Percentiles rank a stretch among this genome's conserved stretches.
These are phyloP conservation scores for Semicossyphus pulcher DNA, from an alignment of 2,113 vertebrate species.

Conservation along the genomic window DNA sequence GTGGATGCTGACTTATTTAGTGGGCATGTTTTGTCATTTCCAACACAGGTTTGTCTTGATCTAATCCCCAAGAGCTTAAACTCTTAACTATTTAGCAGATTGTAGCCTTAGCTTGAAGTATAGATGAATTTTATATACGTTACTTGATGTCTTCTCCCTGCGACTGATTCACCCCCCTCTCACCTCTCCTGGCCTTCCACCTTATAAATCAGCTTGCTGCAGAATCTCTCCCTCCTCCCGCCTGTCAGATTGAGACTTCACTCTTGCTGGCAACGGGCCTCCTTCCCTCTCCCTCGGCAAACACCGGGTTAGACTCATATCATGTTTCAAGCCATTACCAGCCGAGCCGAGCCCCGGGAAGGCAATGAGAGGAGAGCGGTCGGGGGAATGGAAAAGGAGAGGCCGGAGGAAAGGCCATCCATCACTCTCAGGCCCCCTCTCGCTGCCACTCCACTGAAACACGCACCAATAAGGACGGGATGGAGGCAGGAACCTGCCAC, in stretches of 20 bases:
- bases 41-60: too few species aligned
- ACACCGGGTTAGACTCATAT: constrained; percentile 72
- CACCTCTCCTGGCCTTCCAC: not conserved
- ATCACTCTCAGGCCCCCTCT: constrained; percentile 61
- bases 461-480: constrained; percentile 18
- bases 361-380: constrained; percentile 59
- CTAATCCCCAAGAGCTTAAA: too few species aligned
- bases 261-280: constrained; percentile 30
- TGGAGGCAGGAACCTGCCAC: constrained; percentile 42
- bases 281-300: constrained; percentile 55
- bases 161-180: not conserved
- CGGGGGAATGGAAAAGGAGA: constrained; percentile 47
- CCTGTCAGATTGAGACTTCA: constrained; percentile 57
- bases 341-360: constrained; percentile 67
- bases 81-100: too few species aligned
- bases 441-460: constrained; percentile 43
- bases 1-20: too few species aligned
- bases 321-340: constrained; percentile 82
- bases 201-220: constrained; percentile 45
- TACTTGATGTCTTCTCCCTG: not conserved
- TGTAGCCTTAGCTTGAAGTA: too few species aligned
- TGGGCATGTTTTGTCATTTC: too few species aligned
- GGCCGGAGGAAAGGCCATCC: constrained; percentile 63
- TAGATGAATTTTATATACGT: too few species aligned
- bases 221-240: constrained; percentile 12